Percentiles rank a stretch among this genome's conserved stretches.
phyloP scores from a whole-genome alignment of 35 echinoderm and acorn worm genomes.

The Amphiura filiformis region DNA sequence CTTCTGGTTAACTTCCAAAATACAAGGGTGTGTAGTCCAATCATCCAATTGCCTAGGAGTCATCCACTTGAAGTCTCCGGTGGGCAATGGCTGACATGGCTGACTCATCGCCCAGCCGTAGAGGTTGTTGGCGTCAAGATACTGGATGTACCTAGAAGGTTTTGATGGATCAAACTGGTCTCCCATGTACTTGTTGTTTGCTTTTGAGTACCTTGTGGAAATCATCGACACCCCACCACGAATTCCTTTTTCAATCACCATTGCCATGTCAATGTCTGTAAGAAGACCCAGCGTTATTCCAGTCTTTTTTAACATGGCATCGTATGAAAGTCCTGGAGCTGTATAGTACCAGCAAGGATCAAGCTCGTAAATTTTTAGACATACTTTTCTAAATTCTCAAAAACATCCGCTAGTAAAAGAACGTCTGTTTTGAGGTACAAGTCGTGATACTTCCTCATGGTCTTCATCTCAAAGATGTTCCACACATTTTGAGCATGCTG shows the following conservation, averaged over 20 bases:
- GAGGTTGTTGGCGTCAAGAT: conserved; percentile 31
- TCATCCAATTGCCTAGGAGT: not conserved
- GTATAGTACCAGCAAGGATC: not conserved
- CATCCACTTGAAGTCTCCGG: conserved; percentile 4
- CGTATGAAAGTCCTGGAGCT: not conserved
- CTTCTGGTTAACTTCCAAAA: not conserved
- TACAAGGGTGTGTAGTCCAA: not conserved
- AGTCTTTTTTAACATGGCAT: not conserved
- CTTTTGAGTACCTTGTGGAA: not conserved
- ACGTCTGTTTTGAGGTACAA: too few relatives aligned
- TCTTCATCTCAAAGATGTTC: too few relatives aligned
- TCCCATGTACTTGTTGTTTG: conserved; percentile 24
- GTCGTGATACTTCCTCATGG: too few relatives aligned
- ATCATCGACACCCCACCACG: not conserved
- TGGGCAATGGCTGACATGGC: not conserved
- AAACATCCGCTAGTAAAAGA: too few relatives aligned
- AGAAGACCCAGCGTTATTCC: not conserved
- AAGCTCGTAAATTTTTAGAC: too few relatives aligned
- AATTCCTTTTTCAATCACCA: not conserved
- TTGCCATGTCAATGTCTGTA: not conserved
- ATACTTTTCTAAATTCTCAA: too few relatives aligned
- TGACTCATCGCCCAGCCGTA: conserved; percentile 35
- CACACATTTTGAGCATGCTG: too few relatives aligned
- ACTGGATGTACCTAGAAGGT: not conserved
- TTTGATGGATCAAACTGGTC: not conserved